These are phyloP conservation scores for Luscinia megarhynchos DNA, from an alignment of 2,797 vertebrate genomes.

Conservation along the genomic window DNA sequence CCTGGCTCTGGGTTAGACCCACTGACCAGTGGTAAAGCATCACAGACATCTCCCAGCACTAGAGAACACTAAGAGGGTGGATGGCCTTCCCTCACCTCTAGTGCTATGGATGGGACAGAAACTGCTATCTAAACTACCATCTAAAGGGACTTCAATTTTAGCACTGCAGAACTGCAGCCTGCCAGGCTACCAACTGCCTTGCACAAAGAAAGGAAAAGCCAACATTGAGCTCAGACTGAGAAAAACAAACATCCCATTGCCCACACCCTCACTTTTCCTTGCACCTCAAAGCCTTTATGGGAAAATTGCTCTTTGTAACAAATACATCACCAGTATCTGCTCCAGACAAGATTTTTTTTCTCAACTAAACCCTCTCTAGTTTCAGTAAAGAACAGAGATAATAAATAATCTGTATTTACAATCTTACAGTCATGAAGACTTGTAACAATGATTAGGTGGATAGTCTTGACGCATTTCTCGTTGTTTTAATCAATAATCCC, in stretches of 20 bases:
- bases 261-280: slow-evolving; percentile 57
- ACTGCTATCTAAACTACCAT: not conserved
- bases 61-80: not conserved
- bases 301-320: slow-evolving; percentile 56
- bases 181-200: slow-evolving; percentile 23
- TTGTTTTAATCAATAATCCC: slow-evolving; percentile 73
- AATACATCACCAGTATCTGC: slow-evolving; percentile 51
- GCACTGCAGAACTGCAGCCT: not conserved
- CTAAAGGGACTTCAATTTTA: slow-evolving; percentile 31
- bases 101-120: not conserved
- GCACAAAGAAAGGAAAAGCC: slow-evolving; percentile 44
- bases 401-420: slow-evolving; percentile 94
- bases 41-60: not conserved
- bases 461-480: slow-evolving; percentile 73
- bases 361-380: slow-evolving; percentile 59
- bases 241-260: slow-evolving; percentile 50
- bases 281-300: slow-evolving; percentile 27
- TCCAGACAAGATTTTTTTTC: slow-evolving; percentile 51
- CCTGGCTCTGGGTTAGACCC: not conserved
- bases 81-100: slow-evolving; percentile 8
- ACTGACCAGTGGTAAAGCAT: not conserved
- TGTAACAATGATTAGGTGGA: slow-evolving; percentile 70
- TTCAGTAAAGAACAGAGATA: slow-evolving; percentile 87
- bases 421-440: slow-evolving; percentile 81
- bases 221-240: slow-evolving; percentile 58